Conservation (phyloP, 2,113 vertebrate species). For the Orientallactaga bullata region DNA sequence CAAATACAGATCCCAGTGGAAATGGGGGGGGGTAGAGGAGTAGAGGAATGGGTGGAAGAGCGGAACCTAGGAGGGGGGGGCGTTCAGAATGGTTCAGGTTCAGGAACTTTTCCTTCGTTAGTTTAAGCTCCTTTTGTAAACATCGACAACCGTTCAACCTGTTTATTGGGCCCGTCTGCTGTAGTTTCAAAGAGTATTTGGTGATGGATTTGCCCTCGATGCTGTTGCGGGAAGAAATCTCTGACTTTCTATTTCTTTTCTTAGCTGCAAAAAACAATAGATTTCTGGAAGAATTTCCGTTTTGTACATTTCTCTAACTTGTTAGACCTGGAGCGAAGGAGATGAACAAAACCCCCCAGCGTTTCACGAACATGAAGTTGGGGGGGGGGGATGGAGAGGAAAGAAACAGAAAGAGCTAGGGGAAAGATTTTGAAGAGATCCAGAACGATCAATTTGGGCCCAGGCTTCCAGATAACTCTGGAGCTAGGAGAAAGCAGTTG, state of each 20-base stretch:
- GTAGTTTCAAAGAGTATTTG: background rate
- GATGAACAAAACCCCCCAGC: background rate
- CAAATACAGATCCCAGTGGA: background rate
- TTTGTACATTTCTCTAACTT: slow-evolving; percentile 20
- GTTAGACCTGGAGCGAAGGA: background rate
- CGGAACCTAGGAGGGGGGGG: too few species aligned
- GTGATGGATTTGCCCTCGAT: background rate
- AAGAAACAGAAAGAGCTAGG: background rate
- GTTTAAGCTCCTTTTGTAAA: background rate
- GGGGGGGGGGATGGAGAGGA: background rate
- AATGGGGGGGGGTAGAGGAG: background rate
- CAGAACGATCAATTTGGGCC: background rate
- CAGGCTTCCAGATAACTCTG: fast-evolving
- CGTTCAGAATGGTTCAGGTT: fast-evolving
- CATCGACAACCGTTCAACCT: background rate
- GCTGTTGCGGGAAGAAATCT: background rate
- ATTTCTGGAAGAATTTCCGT: background rate
- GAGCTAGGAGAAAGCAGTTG: fast-evolving
- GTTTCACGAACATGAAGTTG: background rate
- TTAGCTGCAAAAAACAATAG: background rate
- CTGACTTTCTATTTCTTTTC: background rate
- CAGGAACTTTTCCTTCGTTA: background rate
- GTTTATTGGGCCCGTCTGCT: background rate
- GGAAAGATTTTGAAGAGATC: background rate
- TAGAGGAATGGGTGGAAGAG: fast-evolving